phyloP scores from a whole-genome alignment of 2,113 vertebrate species.

The Hassar affinis region DNA sequence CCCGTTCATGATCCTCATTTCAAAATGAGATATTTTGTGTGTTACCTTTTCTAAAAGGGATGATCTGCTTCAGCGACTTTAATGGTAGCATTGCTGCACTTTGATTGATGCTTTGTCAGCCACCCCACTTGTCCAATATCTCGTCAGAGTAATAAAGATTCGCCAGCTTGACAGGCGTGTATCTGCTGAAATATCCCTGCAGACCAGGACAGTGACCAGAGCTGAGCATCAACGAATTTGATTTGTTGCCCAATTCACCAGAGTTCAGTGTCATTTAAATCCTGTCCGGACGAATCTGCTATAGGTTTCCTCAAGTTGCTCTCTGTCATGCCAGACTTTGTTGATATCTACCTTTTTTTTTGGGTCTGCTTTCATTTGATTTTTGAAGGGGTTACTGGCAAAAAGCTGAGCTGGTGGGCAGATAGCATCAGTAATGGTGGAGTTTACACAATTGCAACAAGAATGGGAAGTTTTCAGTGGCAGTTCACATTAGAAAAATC shows the following conservation, averaged over 20 bases:
- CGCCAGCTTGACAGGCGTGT: constrained; percentile 28
- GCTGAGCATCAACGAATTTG: constrained; percentile 33
- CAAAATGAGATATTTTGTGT: constrained; percentile 4
- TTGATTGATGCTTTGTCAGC: constrained; percentile 41
- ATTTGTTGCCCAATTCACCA: constrained; percentile 42
- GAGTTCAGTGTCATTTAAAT: constrained; percentile 52
- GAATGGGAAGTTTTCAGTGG: background rate
- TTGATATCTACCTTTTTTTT: constrained; percentile 37
- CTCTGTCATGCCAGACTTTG: constrained; percentile 28
- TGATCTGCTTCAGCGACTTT: background rate
- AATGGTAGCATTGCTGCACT: background rate
- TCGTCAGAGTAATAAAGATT: constrained; percentile 29
- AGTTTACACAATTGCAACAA: background rate
- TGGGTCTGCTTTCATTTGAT: constrained; percentile 26
- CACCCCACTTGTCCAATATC: constrained; percentile 29
- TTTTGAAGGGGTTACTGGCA: constrained; percentile 30
- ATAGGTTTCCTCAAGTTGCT: constrained; percentile 35
- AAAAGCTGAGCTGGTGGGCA: background rate
- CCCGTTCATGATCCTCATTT: no score
- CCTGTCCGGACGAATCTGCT: constrained; percentile 46
- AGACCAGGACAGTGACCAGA: background rate
- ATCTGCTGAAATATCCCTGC: constrained; percentile 24
- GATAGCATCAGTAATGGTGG: background rate
- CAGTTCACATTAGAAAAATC: background rate
- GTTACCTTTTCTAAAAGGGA: background rate